Base-by-base conservation (phyloP, 2,797 vertebrate genomes). In the Oophaga sylvatica region DNA sequence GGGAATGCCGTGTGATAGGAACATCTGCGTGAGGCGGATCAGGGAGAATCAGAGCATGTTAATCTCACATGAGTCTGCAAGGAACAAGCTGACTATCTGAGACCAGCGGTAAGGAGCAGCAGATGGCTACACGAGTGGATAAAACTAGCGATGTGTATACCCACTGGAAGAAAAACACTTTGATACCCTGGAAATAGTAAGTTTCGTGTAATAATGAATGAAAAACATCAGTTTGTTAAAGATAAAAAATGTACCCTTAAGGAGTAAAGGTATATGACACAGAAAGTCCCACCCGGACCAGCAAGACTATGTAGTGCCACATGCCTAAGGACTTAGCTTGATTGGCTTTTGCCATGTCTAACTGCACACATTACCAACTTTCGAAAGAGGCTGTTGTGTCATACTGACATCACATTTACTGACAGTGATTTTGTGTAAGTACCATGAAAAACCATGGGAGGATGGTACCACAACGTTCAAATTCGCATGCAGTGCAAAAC, bases 21-120 rank as follows among this genome's bases (percentile, higher is more conserved):
- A 89, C 87, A 89, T 89, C 87, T 89, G 83, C 73, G 70, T 53
- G 65, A 68, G 83, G 87, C 83, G 70, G 78, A 19, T 31, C 20
- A 7, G 87, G 29, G 84, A 86, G 79, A 85, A 81, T 60, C 84
- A 56, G 84, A 82, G 80, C 79, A n/a, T 77, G 79, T 20, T 67
- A 82, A 79, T 82, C 71, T 73, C 84, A 79, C 63, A 73, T 68
- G 48, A 86, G 84, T 86, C 83, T 63, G 77, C 77, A 81, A 76
- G 77, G 77, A 88, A 59, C 76, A 17, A 57, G 63, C 76, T 80
- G 87, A 29, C 53, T 29, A 65, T 57, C 59, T 67, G 70, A 26
- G 29, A 73, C 48, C 26, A 80, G 53, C 59, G 68, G 85, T 6
- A 56, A 85, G 78, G 77, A 59, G 29, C 68, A 57, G 83, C 83